Percentiles rank a stretch among this genome's conserved stretches.
Evolutionary conservation across 1,140 invertebrate species (phyloP).

Genomic region (Octopus bimaculoides): DNA sequence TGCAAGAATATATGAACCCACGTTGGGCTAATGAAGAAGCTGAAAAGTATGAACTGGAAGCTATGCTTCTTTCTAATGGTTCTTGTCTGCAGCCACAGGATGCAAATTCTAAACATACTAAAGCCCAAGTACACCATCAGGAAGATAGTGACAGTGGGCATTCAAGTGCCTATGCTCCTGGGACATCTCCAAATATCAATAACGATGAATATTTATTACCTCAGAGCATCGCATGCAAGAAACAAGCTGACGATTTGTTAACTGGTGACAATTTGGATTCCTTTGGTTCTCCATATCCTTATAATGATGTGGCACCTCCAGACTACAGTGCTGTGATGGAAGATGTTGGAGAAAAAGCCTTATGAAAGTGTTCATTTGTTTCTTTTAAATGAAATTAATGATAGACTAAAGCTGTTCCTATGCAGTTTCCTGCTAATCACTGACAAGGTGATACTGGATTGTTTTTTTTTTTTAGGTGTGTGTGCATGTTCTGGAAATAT

Average conservation of each 20-base stretch:
- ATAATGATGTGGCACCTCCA: slow-evolving; percentile 30
- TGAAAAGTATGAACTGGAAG: slow-evolving; percentile 19
- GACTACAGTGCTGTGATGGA: slow-evolving; percentile 34
- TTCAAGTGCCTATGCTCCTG: slow-evolving; percentile 46
- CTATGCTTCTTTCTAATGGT: not conserved
- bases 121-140: slow-evolving; percentile 39
- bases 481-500: no score
- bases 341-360: slow-evolving; percentile 15
- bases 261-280: not conserved
- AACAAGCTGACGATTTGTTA: not conserved
- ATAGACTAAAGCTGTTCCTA: no score
- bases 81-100: not conserved
- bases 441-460: no score
- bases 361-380: not conserved
- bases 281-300: slow-evolving; percentile 21
- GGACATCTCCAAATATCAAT: slow-evolving; percentile 35
- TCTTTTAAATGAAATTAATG: not conserved
- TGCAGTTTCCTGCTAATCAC: no score
- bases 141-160: slow-evolving; percentile 52
- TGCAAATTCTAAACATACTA: slow-evolving; percentile 24
- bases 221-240: slow-evolving; percentile 23
- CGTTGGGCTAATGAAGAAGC: slow-evolving; percentile 3
- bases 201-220: slow-evolving; percentile 47
- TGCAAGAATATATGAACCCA: slow-evolving; percentile 30
- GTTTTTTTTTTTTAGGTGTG: no score